Conservation (phyloP, 2,797 vertebrate genomes). For the Ctenochaetus hawaiiensis region DNA sequence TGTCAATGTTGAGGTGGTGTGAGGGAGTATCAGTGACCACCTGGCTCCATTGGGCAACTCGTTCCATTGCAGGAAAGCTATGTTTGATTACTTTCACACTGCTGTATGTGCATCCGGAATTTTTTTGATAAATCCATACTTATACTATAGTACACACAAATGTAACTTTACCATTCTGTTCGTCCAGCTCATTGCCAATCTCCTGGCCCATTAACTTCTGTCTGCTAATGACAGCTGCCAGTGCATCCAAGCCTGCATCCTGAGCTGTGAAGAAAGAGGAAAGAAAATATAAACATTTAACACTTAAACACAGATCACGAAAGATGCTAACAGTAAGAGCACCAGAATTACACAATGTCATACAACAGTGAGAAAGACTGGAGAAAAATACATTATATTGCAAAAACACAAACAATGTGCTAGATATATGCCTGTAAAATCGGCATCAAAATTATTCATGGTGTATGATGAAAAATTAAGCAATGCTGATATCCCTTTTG, state of each 20-base stretch:
- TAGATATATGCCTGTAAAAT: background rate
- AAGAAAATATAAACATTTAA: background rate
- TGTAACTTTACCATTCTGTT: conserved; percentile 93
- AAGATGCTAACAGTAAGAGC: background rate
- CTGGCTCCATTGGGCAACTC: conserved; percentile 59
- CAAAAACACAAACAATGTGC: background rate
- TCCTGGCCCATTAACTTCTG: conserved; percentile 98
- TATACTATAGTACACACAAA: background rate
- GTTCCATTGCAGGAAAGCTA: conserved; percentile 60
- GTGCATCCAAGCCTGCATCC: conserved; percentile 94
- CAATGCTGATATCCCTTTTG: conserved; percentile 23
- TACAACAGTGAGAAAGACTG: background rate
- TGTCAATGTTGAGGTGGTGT: conserved; percentile 41
- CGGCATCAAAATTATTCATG: conserved; percentile 2
- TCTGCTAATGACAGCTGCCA: conserved; percentile 92
- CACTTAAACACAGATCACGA: background rate
- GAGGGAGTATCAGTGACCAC: conserved; percentile 46
- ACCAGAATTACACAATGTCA: background rate
- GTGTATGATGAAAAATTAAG: conserved; percentile 32
- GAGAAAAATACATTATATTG: background rate
- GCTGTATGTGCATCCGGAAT: conserved; percentile 57
- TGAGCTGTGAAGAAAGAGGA: conserved; percentile 86
- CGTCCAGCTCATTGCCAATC: conserved; percentile 96
- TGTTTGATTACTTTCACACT: conserved; percentile 64
- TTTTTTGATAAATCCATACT: conserved; percentile 5